These are phyloP conservation scores for Papilio machaon DNA, from an alignment of 1,140 invertebrate genomes.

Conservation along the genomic window DNA sequence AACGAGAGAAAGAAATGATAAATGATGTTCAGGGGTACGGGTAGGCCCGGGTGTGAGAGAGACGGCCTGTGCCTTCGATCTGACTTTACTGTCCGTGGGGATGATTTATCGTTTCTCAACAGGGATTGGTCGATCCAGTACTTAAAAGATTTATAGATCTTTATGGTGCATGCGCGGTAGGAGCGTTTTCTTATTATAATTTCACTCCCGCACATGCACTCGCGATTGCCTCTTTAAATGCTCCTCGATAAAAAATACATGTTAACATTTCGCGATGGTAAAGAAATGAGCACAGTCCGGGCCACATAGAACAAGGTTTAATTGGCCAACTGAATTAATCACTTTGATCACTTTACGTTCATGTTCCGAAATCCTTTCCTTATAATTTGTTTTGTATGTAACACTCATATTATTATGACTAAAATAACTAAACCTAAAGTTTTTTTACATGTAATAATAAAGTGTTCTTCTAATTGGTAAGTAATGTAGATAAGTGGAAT, in stretches of 20 bases:
- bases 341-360: slow-evolving; percentile 53
- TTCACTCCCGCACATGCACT: slow-evolving; percentile 76
- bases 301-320: slow-evolving; percentile 60
- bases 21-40: slow-evolving; percentile 68
- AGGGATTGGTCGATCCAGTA: slow-evolving; percentile 79
- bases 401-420: too few relatives aligned
- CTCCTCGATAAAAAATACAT: slow-evolving; percentile 70
- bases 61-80: slow-evolving; percentile 63
- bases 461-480: too few relatives aligned
- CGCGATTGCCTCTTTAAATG: slow-evolving; percentile 68
- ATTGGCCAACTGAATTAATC: slow-evolving; percentile 71
- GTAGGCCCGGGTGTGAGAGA: slow-evolving; percentile 61
- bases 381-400: slow-evolving; percentile 12
- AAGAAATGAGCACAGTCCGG: slow-evolving; percentile 44
- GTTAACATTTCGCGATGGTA: slow-evolving; percentile 73
- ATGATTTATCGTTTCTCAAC: slow-evolving; percentile 81
- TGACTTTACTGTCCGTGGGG: slow-evolving; percentile 67
- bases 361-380: slow-evolving; percentile 12
- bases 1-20: slow-evolving; percentile 79
- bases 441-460: too few relatives aligned
- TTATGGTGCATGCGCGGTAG: slow-evolving; percentile 76
- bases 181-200: slow-evolving; percentile 80
- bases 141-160: slow-evolving; percentile 79
- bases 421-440: too few relatives aligned
- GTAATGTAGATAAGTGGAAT: too few relatives aligned